Evolutionary conservation across 2,888 invertebrate species (phyloP).

Genomic region (Himalopsyche anomala): DNA sequence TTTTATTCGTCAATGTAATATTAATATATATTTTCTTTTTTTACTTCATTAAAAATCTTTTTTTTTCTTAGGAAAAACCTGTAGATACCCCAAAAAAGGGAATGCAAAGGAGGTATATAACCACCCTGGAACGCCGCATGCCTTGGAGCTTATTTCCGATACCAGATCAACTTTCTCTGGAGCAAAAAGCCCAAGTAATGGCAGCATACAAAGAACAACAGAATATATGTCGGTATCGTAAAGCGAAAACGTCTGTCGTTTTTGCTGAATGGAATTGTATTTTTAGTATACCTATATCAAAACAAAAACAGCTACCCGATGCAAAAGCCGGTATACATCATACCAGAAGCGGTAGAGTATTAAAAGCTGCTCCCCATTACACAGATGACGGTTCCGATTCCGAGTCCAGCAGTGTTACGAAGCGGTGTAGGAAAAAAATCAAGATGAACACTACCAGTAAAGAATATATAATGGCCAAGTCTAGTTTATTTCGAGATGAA

Average conservation of each 20-base stretch:
- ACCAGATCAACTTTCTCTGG: constrained; percentile 59
- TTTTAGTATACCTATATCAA: constrained; percentile 59
- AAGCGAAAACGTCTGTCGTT: constrained; percentile 57
- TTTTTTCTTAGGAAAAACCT: constrained; percentile 25
- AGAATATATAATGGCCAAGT: constrained; percentile 60
- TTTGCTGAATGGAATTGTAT: constrained; percentile 62
- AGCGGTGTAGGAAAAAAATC: constrained; percentile 57
- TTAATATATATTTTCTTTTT: too few relatives aligned
- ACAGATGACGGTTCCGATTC: constrained; percentile 60
- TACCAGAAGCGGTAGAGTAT: constrained; percentile 62
- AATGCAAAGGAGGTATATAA: constrained; percentile 61
- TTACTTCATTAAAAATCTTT: background rate
- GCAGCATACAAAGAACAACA: constrained; percentile 61
- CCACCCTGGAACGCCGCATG: constrained; percentile 60
- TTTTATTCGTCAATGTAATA: too few relatives aligned
- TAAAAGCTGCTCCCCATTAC: constrained; percentile 61
- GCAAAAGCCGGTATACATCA: constrained; percentile 54
- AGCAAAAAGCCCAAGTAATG: constrained; percentile 57
- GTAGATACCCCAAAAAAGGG: constrained; percentile 41
- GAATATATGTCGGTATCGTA: constrained; percentile 61
- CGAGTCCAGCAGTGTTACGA: constrained; percentile 45
- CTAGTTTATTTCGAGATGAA: constrained; percentile 58
- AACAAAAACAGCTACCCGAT: constrained; percentile 48
- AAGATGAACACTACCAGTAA: constrained; percentile 57
- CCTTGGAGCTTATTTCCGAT: constrained; percentile 63